Evolutionary conservation across 2,888 invertebrate species (phyloP).

Genomic region (Mechanitis messenoides): DNA sequence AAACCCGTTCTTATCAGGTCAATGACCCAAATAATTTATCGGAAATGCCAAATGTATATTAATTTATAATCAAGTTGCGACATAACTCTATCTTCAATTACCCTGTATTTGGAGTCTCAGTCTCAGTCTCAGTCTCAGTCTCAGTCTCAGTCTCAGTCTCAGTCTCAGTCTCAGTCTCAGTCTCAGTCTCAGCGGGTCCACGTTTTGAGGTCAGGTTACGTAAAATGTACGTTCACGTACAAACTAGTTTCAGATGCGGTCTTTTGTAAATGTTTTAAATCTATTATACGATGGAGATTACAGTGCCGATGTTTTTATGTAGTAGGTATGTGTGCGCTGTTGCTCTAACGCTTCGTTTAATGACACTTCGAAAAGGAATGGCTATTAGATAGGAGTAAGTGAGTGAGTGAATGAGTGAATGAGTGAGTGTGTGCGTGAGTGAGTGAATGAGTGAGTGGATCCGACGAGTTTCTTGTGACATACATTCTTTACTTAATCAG

Average conservation of each 20-base stretch:
- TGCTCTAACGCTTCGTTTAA: slow-evolving; percentile 18
- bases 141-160: no score
- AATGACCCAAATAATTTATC: slow-evolving; percentile 18
- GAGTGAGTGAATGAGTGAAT: no score
- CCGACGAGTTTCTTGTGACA: background rate
- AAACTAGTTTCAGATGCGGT: slow-evolving; percentile 63
- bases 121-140: no score
- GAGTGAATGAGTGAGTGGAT: slow-evolving; percentile 12
- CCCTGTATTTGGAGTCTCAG: slow-evolving; percentile 31
- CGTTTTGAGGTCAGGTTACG: slow-evolving; percentile 36
- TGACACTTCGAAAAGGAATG: slow-evolving; percentile 23
- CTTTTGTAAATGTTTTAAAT: slow-evolving; percentile 51
- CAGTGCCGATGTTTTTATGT: slow-evolving; percentile 10
- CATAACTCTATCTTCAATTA: slow-evolving; percentile 34
- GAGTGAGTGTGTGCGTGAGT: no score
- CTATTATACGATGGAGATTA: slow-evolving; percentile 22
- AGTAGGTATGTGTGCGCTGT: slow-evolving; percentile 8
- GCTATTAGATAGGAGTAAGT: slow-evolving; percentile 9
- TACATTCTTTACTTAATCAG: background rate
- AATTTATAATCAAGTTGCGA: slow-evolving; percentile 28
- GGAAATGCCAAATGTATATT: slow-evolving; percentile 23
- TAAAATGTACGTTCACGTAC: slow-evolving; percentile 31
- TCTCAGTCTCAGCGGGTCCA: slow-evolving; percentile 28
- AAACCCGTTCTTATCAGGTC: slow-evolving; percentile 15
- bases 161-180: no score